Conservation (phyloP, 2,888 invertebrate genomes). For the Yponomeuta evonymella region DNA sequence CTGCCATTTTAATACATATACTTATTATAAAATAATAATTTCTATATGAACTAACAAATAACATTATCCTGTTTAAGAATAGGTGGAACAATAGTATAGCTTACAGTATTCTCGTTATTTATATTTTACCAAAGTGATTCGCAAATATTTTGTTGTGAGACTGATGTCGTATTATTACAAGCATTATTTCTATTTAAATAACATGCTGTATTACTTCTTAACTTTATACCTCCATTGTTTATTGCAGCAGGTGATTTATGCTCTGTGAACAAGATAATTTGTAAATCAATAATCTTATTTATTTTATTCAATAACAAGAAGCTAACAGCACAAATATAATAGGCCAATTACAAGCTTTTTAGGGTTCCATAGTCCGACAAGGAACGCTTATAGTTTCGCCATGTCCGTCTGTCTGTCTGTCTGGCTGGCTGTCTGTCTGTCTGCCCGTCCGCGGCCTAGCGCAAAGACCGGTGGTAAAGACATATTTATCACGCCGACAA, state of each 20-base stretch:
- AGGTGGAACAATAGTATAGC: neutral
- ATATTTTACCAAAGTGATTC: constrained; percentile 34
- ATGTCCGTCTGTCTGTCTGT: too few relatives aligned
- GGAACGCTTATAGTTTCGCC: too few relatives aligned
- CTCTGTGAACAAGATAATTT: constrained; percentile 46
- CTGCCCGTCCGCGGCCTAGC: too few relatives aligned
- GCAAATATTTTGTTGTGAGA: constrained; percentile 29
- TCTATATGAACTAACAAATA: constrained; percentile 37
- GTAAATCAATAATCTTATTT: neutral
- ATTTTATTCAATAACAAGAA: neutral
- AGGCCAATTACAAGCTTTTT: too few relatives aligned
- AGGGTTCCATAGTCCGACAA: too few relatives aligned
- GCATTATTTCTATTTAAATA: constrained; percentile 5
- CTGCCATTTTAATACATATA: constrained; percentile 30
- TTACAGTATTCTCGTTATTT: constrained; percentile 32
- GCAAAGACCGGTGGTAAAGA: too few relatives aligned
- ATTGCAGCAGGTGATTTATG: constrained; percentile 38
- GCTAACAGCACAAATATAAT: too few relatives aligned
- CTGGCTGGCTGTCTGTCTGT: too few relatives aligned
- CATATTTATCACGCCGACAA: too few relatives aligned
- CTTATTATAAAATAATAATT: constrained; percentile 38
- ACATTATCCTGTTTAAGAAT: constrained; percentile 33
- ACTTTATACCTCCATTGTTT: constrained; percentile 15
- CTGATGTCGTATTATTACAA: constrained; percentile 24
- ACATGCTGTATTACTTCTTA: too few relatives aligned